Evolutionary conservation across 2,797 vertebrate species (phyloP), one percentile per base, ranked within the genome.

Genomic region (Craterocephalus amniculus): DNA sequence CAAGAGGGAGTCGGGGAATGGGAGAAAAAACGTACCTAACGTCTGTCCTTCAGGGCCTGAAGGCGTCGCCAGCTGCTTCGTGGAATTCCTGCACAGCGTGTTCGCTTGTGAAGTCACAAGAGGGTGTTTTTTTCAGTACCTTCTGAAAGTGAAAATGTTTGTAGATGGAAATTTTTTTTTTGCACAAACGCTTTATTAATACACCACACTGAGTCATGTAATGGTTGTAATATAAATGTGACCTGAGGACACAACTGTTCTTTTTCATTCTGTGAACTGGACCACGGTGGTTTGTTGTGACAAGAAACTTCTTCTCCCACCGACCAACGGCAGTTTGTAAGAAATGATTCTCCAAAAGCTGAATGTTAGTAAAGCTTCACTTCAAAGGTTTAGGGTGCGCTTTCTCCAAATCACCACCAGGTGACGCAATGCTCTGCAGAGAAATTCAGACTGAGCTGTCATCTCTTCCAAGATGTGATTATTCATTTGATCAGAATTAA

Each of bases 361-460:
- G 8, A 24, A 8, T 18, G 4, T 5, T 16, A 5, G 3, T 38
- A n/a, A 18, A 24, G 0, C 3, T n/a, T 0, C 4, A 35, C 20
- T 2, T 9, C 32, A 13, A 27, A 0, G 51, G 9, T 36, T 0
- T 52, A 45, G 43, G 20, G 26, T 85, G 77, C 26, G 64, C 24
- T 65, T 74, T 45, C 29, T 5, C 0, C 3, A 34, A 32, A 35
- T 43, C 13, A 20, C 79, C 90, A 74, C 83, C 78, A 87, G 90
- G 68, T 86, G 88, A 68, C 2, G 45, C 0, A 1, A 36, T 36
- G 3, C 24, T 18, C 8, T 22, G 0, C 24, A 54, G 70, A 66
- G 27, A 1, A 22, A n/a, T 3, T 8, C n/a, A 22, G 45, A 22
- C 48, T 24, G 22, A 49, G 48, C 20, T 45, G 43, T 6, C 43